A percentile compares a stretch with the other conserved stretches of the same genome.
Evolutionary conservation across 2,113 vertebrate species (phyloP).

Genomic region (Apteryx owenii): DNA sequence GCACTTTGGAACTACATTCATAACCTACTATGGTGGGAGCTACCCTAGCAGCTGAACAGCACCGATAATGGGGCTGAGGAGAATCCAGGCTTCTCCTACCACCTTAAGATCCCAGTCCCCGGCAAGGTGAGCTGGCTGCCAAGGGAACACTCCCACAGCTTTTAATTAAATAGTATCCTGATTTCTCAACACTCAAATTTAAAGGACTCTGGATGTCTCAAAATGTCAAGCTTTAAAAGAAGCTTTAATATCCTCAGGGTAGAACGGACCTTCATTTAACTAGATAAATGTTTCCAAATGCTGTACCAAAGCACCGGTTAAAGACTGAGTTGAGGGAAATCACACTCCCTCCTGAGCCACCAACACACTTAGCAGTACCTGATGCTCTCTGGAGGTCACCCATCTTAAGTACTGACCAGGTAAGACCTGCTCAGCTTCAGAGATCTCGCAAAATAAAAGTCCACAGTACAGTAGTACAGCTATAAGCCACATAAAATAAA

Average conservation of each 20-base stretch:
- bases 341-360: slow-evolving; percentile 4
- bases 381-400: slow-evolving; percentile 58
- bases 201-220: neutral
- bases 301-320: neutral
- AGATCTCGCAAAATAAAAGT: slow-evolving; percentile 61
- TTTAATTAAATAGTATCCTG: neutral
- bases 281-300: slow-evolving; percentile 37
- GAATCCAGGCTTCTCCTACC: neutral
- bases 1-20: neutral
- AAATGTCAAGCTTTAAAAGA: neutral
- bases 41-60: neutral
- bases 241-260: slow-evolving; percentile 71
- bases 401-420: slow-evolving; percentile 60
- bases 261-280: slow-evolving; percentile 63
- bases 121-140: neutral
- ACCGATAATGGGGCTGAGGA: neutral
- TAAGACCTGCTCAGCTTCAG: slow-evolving; percentile 67
- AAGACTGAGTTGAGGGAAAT: slow-evolving; percentile 5
- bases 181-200: neutral
- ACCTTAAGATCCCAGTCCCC: neutral
- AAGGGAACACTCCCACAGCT: neutral
- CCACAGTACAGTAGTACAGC: slow-evolving; percentile 59
- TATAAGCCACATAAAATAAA: slow-evolving; percentile 56
- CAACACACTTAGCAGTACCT: slow-evolving; percentile 55
- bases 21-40: neutral